These are phyloP conservation scores for Drosophila kuntzei DNA, from an alignment of 2,888 invertebrate genomes.

Conservation along the genomic window DNA sequence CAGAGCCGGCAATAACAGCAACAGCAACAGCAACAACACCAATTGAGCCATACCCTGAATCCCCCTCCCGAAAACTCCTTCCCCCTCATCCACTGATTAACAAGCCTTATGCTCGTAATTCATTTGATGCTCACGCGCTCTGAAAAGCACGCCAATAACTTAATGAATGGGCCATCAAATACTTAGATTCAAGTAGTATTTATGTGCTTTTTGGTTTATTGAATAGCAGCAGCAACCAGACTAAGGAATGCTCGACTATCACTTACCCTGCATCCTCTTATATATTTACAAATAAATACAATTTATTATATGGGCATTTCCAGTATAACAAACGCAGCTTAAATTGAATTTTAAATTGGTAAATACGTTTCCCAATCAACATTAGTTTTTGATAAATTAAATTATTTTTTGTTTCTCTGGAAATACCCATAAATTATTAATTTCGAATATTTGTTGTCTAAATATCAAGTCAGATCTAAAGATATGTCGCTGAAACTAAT, in stretches of 20 bases:
- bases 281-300: neutral
- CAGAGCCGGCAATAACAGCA: constrained; percentile 37
- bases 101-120: constrained; percentile 40
- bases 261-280: constrained; percentile 15
- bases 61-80: neutral
- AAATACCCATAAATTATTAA: too few species aligned
- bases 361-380: too few species aligned
- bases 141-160: constrained; percentile 68
- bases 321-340: too few species aligned
- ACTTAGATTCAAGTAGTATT: constrained; percentile 57
- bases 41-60: constrained; percentile 32
- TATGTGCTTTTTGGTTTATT: constrained; percentile 51
- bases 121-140: constrained; percentile 65
- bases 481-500: neutral
- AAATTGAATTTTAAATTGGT: too few species aligned
- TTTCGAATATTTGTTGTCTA: too few species aligned
- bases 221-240: constrained; percentile 15
- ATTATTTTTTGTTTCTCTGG: too few species aligned
- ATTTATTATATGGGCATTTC: too few species aligned
- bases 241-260: constrained; percentile 3
- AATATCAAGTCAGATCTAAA: too few species aligned
- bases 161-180: constrained; percentile 60
- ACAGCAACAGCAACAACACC: too few species aligned
- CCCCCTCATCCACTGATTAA: too few species aligned
- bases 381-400: too few species aligned